Base-by-base conservation (phyloP, 2,797 vertebrate species). In the Sciaenops ocellatus region DNA sequence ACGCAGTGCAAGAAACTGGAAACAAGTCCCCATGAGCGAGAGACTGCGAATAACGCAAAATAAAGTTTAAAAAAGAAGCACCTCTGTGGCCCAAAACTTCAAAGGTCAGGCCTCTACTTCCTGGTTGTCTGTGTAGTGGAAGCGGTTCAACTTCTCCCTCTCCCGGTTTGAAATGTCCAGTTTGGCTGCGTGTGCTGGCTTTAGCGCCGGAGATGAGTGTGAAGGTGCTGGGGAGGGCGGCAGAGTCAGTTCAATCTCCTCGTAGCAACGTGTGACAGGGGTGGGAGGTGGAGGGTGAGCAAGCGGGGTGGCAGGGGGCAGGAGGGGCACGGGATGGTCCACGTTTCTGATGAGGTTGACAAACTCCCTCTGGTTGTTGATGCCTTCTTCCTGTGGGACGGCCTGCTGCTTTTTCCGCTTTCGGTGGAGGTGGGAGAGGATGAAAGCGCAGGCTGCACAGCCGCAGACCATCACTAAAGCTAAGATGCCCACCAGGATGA, bases 101-200 rank as follows among this genome's bases (percentile, higher is more conserved):
- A 74, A 69, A 4, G 71, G 85, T 96, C 94, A 96, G 83, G 94
- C 94, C 67, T 95, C 93, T 51, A 95, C 83, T 54, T 95, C 95
- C 55, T 94, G 94, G 85, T 87, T 93, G 48, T 94, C 94, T 66
- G 93, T 86, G 79, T 85, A 85, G 69, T 96, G 91, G 72, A 96
- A 91, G 62, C 92, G 94, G 85, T 96, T 97, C n/a, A 96, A 86
- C 79, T 96, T 96, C 87, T 96, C 96, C 42, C 96, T 89, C 83
- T 96, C 95, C 0, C 85, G 93, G 85, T 97, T 97, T 69, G 95
- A 96, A 85, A 96, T 96, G 93, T 97, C 96, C 59, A 93, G 73
- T 87, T 96, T 96, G 55, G 93, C 84, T 8, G 71, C 89, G 11
- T 87, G 92, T 41, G 88, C 79, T 1, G 85, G 91, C 79, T 96